Base-by-base conservation (phyloP, 2,888 invertebrate genomes). In the Suillia variegata region DNA sequence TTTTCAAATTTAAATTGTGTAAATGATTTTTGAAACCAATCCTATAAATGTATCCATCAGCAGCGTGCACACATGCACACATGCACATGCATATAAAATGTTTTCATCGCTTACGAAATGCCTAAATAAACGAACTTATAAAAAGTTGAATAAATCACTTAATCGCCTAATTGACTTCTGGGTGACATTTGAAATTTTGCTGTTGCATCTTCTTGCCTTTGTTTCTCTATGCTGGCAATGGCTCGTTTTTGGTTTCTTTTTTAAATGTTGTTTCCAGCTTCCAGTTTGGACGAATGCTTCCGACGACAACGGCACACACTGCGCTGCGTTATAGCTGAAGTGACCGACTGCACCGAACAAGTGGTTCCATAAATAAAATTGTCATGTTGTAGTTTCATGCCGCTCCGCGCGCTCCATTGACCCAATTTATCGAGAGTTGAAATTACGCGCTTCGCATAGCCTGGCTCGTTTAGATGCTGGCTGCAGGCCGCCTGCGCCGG, bases 331-430 rank as follows among this genome's bases (percentile, higher is more conserved):
- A 38, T 4, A 53, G 22, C 34, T n/a, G n/a, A n/a, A n/a, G n/a
- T n/a, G n/a, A n/a, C n/a, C n/a, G 38, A 53, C 20, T 20, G 38
- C 53, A 34, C 5, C 22, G 15, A 53, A 38, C 53, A 53, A 53
- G 53, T 53, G 53, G 38, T 24, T 24, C 42, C 53, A 53, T 53
- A 53, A 53, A 53, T 53, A 53, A 53, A 53, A 53, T 34, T 53
- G 53, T 53, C 53, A n/a, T 38, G 22, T 22, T 42, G n/a, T 38
- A 21, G 17, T 22, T 31, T 13, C 21, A 1, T 13, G 12, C 13
- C 10, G 49, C 21, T 49, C 49, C 12, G 49, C 24, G 38, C 21
- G 22, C 53, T 53, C 42, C 53, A 53, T 22, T 53, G 53, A 53
- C 53, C 53, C 10, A 53, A 53, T 53, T 53, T 53, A 3, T 53